Evolutionary conservation across 2,888 invertebrate genomes (phyloP), one percentile per base, ranked within the genome.

Genomic region (Cephalotes varians): DNA sequence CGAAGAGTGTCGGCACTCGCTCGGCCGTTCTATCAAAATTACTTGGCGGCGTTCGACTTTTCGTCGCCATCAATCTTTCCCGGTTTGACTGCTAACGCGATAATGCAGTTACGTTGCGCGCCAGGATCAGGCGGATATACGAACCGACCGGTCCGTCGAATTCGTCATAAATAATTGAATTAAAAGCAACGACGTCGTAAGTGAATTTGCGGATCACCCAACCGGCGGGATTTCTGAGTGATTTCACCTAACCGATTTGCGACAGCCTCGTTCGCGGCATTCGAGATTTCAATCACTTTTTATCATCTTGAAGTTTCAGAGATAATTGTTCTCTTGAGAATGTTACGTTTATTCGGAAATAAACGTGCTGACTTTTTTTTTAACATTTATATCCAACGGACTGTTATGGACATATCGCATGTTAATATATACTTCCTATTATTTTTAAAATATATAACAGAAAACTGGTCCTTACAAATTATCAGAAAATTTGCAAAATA

Each of bases 81-180:
- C 5, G 40, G 79, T 71, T 67, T 81, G 81, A 82, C 69, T 72
- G 76, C 62, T 84, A 84, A 82, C 77, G 84, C 64, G 82, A 83
- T 84, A 84, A 84, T 82, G 84, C 69, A 67, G 77, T 84, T 82
- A 82, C 76, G 84, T 56, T 51, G 64, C 31, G 34, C 54, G 47
- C 44, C 76, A 25, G 44, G 54, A 44, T 40, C 44, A 12, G n/a
- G n/a, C 40, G 25, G 51, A 64, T 34, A 51, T 37, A 44, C 51
- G 60, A 51, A 34, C 47, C 28, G 37, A 37, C 44, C 62, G 31
- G 18, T 44, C 64, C 73, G 76, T 81, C 74, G 62, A 81, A 81
- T 81, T 81, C 76, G 62, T 73, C 81, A 81, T 81, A 81, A 74
- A 81, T 81, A 81, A 81, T 73, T 64, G 62, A 81, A 81, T 81